These are phyloP conservation scores for Sminthurinus aureus DNA, from an alignment of 2,888 invertebrate genomes.

Conservation along the genomic window DNA sequence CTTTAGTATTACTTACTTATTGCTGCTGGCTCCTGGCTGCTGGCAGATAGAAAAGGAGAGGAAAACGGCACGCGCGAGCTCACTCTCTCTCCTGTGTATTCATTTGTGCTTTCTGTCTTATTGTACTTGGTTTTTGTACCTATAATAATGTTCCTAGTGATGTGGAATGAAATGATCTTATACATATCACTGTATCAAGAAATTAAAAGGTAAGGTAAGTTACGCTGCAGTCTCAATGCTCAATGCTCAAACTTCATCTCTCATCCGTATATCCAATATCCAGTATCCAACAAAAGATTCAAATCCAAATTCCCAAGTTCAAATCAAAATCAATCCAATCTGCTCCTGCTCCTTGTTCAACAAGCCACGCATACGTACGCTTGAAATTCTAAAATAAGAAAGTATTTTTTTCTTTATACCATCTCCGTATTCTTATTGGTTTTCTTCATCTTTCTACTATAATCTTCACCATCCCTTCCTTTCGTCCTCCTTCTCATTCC, in stretches of 20 bases:
- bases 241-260: neutral
- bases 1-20: too few species aligned
- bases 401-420: too few species aligned
- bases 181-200: conserved; percentile 20
- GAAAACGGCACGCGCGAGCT: conserved; percentile 31
- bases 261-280: neutral
- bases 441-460: neutral
- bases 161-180: conserved; percentile 36
- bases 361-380: neutral
- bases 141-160: conserved; percentile 14
- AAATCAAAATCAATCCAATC: neutral
- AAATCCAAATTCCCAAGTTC: neutral
- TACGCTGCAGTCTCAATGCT: too few species aligned
- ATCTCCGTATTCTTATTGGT: too few species aligned
- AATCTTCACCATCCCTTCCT: neutral
- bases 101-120: too few species aligned
- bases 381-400: too few species aligned
- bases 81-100: too few species aligned
- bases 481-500: too few species aligned
- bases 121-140: conserved; percentile 6
- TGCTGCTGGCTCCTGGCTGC: too few species aligned
- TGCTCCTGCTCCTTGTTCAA: neutral
- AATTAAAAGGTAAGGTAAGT: conserved; percentile 3
- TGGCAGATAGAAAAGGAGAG: neutral
- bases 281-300: conserved; percentile 3